A percentile compares a stretch with the other conserved stretches of the same genome.
Evolutionary conservation across 2,888 invertebrate genomes (phyloP).

Genomic region (Gisinianus flammeolus): DNA sequence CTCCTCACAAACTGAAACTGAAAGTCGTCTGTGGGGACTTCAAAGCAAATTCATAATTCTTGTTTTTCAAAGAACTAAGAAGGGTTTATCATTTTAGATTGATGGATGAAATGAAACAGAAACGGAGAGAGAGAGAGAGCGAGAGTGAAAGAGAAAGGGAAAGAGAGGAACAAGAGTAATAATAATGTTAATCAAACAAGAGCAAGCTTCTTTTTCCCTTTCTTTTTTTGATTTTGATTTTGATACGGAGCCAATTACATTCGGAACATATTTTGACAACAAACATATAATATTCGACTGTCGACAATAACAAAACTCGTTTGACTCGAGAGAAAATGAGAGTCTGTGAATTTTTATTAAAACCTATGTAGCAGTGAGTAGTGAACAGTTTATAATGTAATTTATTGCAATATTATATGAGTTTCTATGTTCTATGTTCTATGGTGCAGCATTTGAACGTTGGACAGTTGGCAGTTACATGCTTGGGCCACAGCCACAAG

Average conservation of each 20-base stretch:
- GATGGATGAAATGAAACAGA: slow-evolving; percentile 11
- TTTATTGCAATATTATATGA: too few species aligned
- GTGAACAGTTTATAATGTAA: neutral
- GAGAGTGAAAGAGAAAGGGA: neutral
- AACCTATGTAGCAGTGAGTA: neutral
- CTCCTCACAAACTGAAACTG: too few species aligned
- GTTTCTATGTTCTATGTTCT: too few species aligned
- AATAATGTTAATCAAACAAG: slow-evolving; percentile 6
- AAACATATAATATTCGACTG: neutral
- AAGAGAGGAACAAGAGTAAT: neutral
- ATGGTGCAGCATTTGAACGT: too few species aligned
- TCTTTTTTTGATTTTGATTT: neutral
- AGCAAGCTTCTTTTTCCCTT: neutral
- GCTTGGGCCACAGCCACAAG: slow-evolving; percentile 10
- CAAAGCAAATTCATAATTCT: slow-evolving; percentile 12
- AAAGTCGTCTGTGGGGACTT: neutral
- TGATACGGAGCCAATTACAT: neutral
- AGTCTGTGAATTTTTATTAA: too few species aligned
- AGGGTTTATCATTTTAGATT: slow-evolving; percentile 22
- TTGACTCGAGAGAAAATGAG: neutral
- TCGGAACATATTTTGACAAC: neutral
- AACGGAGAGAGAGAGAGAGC: neutral
- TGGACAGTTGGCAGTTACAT: neutral
- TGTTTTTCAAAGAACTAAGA: slow-evolving; percentile 15
- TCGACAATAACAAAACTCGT: neutral